Evolutionary conservation across 2,797 vertebrate genomes (phyloP).

Genomic region (Darevskia mixta): DNA sequence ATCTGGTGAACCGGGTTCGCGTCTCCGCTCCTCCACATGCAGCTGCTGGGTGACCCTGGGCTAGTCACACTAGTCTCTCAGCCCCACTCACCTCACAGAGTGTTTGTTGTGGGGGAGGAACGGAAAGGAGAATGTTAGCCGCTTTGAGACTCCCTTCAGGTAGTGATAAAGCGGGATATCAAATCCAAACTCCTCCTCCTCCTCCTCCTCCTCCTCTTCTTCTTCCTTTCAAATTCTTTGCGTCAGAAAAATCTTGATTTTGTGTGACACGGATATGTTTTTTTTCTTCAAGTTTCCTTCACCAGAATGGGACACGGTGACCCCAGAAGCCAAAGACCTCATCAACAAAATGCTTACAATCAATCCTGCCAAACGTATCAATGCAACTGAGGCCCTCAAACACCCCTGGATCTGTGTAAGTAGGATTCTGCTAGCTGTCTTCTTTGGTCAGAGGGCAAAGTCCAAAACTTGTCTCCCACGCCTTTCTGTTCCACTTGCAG

Average conservation of each 20-base stretch:
- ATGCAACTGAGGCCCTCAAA: conserved; percentile 92
- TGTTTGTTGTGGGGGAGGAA: no score
- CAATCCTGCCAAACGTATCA: conserved; percentile 94
- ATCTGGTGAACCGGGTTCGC: no score
- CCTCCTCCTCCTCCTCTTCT: no score
- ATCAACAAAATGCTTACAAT: conserved; percentile 99
- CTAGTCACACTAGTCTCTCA: no score
- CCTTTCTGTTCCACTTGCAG: neutral
- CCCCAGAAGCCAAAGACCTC: conserved; percentile 97
- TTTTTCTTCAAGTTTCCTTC: conserved; percentile 89
- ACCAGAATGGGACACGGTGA: conserved; percentile 98
- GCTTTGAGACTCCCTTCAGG: no score
- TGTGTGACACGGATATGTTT: accelerated
- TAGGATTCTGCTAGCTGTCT: conserved; percentile 14
- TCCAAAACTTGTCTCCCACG: neutral
- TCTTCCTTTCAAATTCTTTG: neutral
- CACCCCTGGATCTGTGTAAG: conserved; percentile 98
- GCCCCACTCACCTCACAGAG: no score
- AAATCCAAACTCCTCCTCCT: no score
- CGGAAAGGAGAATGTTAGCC: no score
- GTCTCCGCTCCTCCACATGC: no score
- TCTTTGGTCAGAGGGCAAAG: neutral
- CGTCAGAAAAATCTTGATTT: neutral
- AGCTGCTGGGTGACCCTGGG: no score
- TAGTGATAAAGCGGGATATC: no score